These are phyloP conservation scores for Agonum fuliginosum DNA, from an alignment of 2,888 invertebrate species.

Conservation along the genomic window DNA sequence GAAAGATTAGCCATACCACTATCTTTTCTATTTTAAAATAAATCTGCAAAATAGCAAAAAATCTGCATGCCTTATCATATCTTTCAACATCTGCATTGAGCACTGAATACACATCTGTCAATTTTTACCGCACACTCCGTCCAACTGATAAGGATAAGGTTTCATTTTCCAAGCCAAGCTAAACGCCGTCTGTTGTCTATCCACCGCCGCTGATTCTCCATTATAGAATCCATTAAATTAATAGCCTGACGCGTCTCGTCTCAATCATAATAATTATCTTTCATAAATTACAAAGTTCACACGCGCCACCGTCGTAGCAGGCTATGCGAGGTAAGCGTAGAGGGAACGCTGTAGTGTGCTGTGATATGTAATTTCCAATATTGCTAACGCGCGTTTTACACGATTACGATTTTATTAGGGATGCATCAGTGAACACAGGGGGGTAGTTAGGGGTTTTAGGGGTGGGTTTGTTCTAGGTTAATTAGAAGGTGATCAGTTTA, in stretches of 20 bases:
- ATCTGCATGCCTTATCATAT: too few relatives aligned
- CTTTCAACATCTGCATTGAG: too few relatives aligned
- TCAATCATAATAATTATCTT: constrained; percentile 55
- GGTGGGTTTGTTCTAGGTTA: neutral
- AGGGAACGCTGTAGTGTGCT: neutral
- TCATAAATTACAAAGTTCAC: constrained; percentile 49
- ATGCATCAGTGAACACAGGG: neutral
- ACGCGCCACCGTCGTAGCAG: neutral
- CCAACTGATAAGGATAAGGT: too few relatives aligned
- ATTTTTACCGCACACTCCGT: too few relatives aligned
- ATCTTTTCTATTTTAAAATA: too few relatives aligned
- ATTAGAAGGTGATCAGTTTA: too few relatives aligned
- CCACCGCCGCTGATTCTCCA: neutral
- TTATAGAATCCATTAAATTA: constrained; percentile 49
- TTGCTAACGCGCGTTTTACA: constrained; percentile 26
- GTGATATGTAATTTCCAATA: constrained; percentile 20
- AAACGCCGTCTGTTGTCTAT: too few relatives aligned
- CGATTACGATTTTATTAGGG: constrained; percentile 33
- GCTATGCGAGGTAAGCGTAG: neutral
- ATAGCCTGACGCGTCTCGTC: constrained; percentile 44
- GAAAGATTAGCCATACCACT: too few relatives aligned
- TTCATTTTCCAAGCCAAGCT: too few relatives aligned
- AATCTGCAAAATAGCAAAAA: too few relatives aligned
- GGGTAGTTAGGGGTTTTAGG: neutral
- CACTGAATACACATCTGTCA: too few relatives aligned